These are phyloP conservation scores for Galeopsomyia nigrocyanea DNA, from an alignment of 2,888 invertebrate genomes.

Conservation along the genomic window DNA sequence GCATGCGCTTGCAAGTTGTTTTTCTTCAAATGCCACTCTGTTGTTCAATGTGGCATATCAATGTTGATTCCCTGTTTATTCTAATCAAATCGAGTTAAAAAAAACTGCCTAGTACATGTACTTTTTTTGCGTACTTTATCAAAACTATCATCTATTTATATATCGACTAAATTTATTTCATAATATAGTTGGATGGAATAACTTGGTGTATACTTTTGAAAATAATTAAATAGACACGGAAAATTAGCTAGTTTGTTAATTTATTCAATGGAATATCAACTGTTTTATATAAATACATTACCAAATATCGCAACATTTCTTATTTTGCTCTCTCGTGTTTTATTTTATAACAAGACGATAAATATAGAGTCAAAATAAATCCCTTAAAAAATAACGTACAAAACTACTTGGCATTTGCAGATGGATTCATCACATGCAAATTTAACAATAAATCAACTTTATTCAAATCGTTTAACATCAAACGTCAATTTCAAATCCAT, in stretches of 20 bases:
- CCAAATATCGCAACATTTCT: slow-evolving; percentile 14
- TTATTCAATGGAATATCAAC: slow-evolving; percentile 40
- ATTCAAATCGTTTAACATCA: slow-evolving; percentile 14
- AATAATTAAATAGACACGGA: not conserved
- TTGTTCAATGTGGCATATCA: too few relatives aligned
- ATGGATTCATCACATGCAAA: slow-evolving; percentile 27
- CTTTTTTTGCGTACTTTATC: too few relatives aligned
- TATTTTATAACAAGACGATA: slow-evolving; percentile 23
- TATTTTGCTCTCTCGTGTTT: slow-evolving; percentile 12
- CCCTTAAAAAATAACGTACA: slow-evolving; percentile 39
- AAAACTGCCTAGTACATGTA: too few relatives aligned
- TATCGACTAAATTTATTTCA: too few relatives aligned
- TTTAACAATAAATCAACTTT: slow-evolving; percentile 22
- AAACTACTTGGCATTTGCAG: slow-evolving; percentile 34
- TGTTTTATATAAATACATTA: slow-evolving; percentile 35
- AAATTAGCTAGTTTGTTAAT: slow-evolving; percentile 30
- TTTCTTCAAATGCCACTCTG: slow-evolving; percentile 3
- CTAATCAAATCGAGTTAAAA: too few relatives aligned
- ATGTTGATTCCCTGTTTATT: too few relatives aligned
- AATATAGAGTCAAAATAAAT: slow-evolving; percentile 28
- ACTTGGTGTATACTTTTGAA: too few relatives aligned
- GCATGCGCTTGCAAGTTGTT: slow-evolving; percentile 48
- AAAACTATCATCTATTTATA: too few relatives aligned
- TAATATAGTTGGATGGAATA: too few relatives aligned
- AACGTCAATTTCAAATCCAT: slow-evolving; percentile 28